A percentile compares a stretch with the other conserved stretches of the same genome.
phyloP scores from a whole-genome alignment of 2,888 invertebrate species.

The Prenolepis imparis region DNA sequence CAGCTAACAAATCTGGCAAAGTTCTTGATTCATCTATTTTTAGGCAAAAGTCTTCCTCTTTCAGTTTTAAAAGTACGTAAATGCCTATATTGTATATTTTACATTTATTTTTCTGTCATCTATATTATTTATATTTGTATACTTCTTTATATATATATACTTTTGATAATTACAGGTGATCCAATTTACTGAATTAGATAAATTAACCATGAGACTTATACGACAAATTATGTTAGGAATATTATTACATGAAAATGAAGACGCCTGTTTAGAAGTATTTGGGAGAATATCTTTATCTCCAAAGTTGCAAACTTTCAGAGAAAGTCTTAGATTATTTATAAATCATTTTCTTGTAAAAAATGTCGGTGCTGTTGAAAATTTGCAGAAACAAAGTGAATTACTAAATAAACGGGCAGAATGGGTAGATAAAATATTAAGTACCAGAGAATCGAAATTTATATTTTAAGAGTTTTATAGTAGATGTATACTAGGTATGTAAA shows the following conservation, averaged over 20 bases:
- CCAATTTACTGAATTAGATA: constrained; percentile 94
- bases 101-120: background rate
- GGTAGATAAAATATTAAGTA: constrained; percentile 90
- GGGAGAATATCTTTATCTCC: constrained; percentile 91
- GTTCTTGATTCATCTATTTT: constrained; percentile 92
- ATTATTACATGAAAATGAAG: constrained; percentile 90
- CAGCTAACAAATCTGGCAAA: constrained; percentile 92
- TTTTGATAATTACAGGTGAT: constrained; percentile 89
- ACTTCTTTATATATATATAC: constrained; percentile 22
- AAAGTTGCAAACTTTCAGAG: constrained; percentile 93
- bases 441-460: constrained; percentile 83
- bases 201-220: constrained; percentile 92
- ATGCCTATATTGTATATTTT: background rate
- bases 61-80: constrained; percentile 93
- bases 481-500: background rate
- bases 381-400: constrained; percentile 86
- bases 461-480: constrained; percentile 74
- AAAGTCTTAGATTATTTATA: constrained; percentile 94
- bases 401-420: constrained; percentile 89
- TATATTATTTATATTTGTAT: background rate
- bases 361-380: constrained; percentile 85
- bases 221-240: constrained; percentile 92
- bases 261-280: constrained; percentile 90
- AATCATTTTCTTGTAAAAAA: constrained; percentile 94
- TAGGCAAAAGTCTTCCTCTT: constrained; percentile 92